Evolutionary conservation across 2,888 invertebrate species (phyloP), one percentile per base, ranked within the genome.

Genomic region (Abrostola tripartita): DNA sequence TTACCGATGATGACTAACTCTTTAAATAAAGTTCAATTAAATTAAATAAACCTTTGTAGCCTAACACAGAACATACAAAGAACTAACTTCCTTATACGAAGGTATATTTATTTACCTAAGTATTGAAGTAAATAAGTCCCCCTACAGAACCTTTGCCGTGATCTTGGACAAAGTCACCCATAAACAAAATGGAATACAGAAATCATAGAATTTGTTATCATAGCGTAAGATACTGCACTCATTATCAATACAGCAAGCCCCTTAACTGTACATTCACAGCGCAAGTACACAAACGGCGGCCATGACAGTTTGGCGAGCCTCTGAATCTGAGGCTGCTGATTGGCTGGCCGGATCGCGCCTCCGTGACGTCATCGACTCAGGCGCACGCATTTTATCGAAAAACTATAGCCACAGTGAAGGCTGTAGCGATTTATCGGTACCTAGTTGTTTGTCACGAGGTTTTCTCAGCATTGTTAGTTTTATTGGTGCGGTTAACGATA

Each of bases 251-350:
- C 56, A 64, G 50, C 52, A 56, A 65, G 61, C 58, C 57, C 61
- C 60, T 62, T 54, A 51, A 68, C 59, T 52, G 66, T 65, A 68
- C 72, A 75, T 81, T 79, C 78, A 77, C 74, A 82, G 65, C 66
- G 74, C 81, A 74, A 65, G 73, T 54, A 73, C 61, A 70, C 42
- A 77, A 64, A 61, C 70, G 68, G 81, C 87, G 86, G 90, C 90
- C 91, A 89, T 92, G 88, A 88, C 84, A 84, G 85, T 80, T 75
- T 58, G 67, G 53, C 93, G 83, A 91, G 93, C 93, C 93, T 86
- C 92, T 89, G 69, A 72, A 84, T 85, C 78, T 40, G 65, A 36
- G 67, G 58, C 7, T 76, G 59, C 79, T 83, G 87, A 93, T 93
- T 93, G 92, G 93, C 56, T 64, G 80, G 81, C 40, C 62, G 61